Conservation (phyloP, 2,113 vertebrate genomes). For the Dasyprocta punctata region DNA sequence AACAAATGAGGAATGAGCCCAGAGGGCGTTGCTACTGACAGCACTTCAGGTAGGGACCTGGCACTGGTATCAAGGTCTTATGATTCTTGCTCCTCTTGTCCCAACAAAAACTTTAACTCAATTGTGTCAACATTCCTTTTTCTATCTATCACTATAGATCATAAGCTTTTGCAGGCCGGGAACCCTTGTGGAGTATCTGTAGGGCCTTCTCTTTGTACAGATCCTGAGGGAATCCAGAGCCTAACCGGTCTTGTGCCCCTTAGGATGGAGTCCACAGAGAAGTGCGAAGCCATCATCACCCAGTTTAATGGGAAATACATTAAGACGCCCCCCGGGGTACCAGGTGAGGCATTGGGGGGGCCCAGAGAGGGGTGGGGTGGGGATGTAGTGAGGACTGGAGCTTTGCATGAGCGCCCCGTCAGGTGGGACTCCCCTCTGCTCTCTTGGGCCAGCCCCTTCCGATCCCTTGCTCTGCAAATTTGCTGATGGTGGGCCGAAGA, state of each 20-base stretch:
- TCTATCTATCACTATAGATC: not conserved
- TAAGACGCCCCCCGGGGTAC: slow-evolving; percentile 93
- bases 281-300: slow-evolving; percentile 95
- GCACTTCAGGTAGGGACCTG: not conserved
- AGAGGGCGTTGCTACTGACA: not conserved
- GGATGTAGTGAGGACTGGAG: not conserved
- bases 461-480: slow-evolving; percentile 97
- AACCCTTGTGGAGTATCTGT: not conserved
- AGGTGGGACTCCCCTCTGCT: not conserved
- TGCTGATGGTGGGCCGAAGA: slow-evolving; percentile 97
- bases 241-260: slow-evolving; percentile 68
- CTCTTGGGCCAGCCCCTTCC: slow-evolving; percentile 86
- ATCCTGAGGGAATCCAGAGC: slow-evolving; percentile 21
- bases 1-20: not conserved
- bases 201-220: not conserved
- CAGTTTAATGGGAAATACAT: slow-evolving; percentile 97
- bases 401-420: not conserved
- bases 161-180: not conserved
- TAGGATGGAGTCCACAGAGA: slow-evolving; percentile 97
- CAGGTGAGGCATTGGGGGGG: slow-evolving; percentile 85
- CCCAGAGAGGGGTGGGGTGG: not conserved
- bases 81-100: not conserved
- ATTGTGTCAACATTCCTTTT: not conserved
- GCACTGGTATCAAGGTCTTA: not conserved
- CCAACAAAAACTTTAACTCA: not conserved